Evolutionary conservation across 2,888 invertebrate species (phyloP), one percentile per base, ranked within the genome.

Genomic region (Sarcophaga subvicina): DNA sequence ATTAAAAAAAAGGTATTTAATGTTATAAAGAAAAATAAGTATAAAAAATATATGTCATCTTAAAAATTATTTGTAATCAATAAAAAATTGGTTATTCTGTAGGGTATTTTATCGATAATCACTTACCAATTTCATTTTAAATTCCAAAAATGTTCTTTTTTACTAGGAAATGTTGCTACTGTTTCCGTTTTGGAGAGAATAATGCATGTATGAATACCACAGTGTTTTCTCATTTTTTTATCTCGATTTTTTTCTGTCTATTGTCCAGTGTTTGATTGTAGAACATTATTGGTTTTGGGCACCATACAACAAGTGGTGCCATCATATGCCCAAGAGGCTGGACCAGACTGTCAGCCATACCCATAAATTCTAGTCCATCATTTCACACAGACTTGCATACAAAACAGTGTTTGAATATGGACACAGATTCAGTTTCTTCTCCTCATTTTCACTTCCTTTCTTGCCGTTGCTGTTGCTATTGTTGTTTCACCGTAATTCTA

Each of bases 291-390:
- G 78, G 86, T 83, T 86, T 86, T 83, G 83, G 86, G 69, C 73
- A 80, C 64, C 77, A 80, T 66, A 86, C 83, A 86, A 86, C 86
- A 86, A 86, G 86, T 86, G 86, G 83, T 86, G 86, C 83, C 77
- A 78, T 83, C 83, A 81, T 83, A 72, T 78, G 70, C 83, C 80
- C 73, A 14, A 83, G 75, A 80, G 83, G 83, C 77, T 86, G 86
- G 70, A 78, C 78, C 80, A 86, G 78, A 83, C 77, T 81, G 86
- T 75, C 86, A 83, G 83, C 75, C 78, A 54, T 75, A 78, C 64
- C 73, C 78, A 66, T 78, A 81, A 78, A 83, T 83, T 64, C 70
- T 78, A 75, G 83, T 6, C 49, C 78, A 80, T 67, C 80, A 64
- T 66, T 83, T 27, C 66, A 37, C 25, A 62, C 69, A 54, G 4